Base-by-base conservation (phyloP, 2,888 invertebrate genomes). In the Liodrosophila aerea region DNA sequence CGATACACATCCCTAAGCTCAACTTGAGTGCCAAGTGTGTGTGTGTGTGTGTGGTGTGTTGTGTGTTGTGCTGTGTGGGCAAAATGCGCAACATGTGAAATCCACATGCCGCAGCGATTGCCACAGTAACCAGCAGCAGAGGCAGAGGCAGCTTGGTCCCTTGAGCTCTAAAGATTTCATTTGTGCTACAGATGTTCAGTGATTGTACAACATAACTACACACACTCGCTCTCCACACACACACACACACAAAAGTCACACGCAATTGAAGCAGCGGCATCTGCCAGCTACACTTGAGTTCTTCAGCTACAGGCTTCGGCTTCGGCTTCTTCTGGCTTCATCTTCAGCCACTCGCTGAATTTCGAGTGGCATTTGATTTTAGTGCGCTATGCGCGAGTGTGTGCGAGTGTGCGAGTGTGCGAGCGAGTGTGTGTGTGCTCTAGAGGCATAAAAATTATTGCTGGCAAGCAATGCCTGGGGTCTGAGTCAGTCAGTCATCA, bases 311-410 rank as follows among this genome's bases (percentile, higher is more conserved):
- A 64, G 64, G 51, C 68, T 65, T 46, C 54, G 27, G 51, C 66
- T 69, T 57, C 62, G 59, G 59, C 41, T 31, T 27, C 52, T 12
- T 27, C 45, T 61, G 44, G 37, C 60, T 54, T 41, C 78, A 69
- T 61, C 60, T 72, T 62, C 60, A 71, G 64, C n/a, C n/a, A n/a
- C n/a, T 68, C 72, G 73, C 74, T 74, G 66, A 74, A 61, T 72
- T 83, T 80, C 84, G 80, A 83, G 81, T 76, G 81, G 77, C 84
- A 82, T 81, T 81, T 81, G 81, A 84, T 82, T 82, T 82, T 84
- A 81, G 81, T 80, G 70, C 64, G 57, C 59, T 62, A 53, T 57
- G 64, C 36, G 46, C 46, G 54, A 13, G 12, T 11, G 46, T 46
- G 34, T 56, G 66, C 43, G 34, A 11, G 56, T n/a, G 44, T 13